These are phyloP conservation scores for Lasioglossum lativentre DNA, from an alignment of 2,888 invertebrate genomes.

Conservation along the genomic window DNA sequence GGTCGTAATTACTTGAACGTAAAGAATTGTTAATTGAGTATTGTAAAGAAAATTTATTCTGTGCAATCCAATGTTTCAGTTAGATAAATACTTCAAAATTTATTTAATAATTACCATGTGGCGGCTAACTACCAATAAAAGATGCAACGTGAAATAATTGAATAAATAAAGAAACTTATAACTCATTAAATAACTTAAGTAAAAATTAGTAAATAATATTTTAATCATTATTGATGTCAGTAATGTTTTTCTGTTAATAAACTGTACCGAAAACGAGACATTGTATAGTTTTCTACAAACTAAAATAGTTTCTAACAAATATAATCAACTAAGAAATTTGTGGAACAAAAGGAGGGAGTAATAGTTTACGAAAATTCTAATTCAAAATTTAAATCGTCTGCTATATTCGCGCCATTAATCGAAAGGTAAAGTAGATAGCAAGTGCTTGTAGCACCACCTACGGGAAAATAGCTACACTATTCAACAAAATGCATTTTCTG, in stretches of 20 bases:
- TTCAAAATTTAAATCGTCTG: neutral
- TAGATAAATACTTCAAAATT: neutral
- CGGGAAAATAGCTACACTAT: neutral
- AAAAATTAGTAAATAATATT: neutral
- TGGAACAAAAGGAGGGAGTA: neutral
- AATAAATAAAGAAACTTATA: neutral
- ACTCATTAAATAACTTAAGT: neutral
- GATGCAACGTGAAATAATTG: neutral
- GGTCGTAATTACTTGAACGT: neutral
- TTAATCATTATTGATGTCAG: neutral
- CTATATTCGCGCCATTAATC: neutral
- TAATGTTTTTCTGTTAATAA: neutral
- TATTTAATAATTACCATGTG: neutral
- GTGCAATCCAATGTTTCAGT: neutral
- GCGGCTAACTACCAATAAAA: neutral
- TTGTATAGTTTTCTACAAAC: neutral
- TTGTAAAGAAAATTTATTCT: neutral
- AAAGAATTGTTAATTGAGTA: neutral
- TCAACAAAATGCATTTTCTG: neutral
- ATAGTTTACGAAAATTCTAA: neutral
- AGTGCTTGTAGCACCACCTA: neutral
- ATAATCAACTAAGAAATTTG: neutral
- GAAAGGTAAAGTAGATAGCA: neutral
- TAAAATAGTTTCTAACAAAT: neutral
- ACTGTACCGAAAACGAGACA: neutral